These are phyloP conservation scores for Lutraria rhynchaena DNA, from an alignment of 1,140 invertebrate genomes.

Conservation along the genomic window DNA sequence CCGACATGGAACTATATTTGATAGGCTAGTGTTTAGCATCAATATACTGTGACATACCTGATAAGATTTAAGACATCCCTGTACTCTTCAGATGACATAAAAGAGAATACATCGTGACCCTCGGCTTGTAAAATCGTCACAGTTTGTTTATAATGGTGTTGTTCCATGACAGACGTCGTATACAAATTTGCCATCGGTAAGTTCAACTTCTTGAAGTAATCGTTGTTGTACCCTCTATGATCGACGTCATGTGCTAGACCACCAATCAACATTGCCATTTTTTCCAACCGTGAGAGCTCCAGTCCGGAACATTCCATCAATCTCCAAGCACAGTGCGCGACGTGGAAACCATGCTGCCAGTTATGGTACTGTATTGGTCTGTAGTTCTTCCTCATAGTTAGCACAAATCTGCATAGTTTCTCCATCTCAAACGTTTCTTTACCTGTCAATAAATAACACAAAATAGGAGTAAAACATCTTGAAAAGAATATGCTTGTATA, in stretches of 20 bases:
- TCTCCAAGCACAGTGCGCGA: constrained; percentile 72
- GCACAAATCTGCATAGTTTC: constrained; percentile 71
- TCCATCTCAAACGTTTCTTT: constrained; percentile 64
- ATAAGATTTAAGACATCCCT: constrained; percentile 70
- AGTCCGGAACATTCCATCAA: constrained; percentile 59
- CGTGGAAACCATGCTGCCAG: constrained; percentile 77
- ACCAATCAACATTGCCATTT: constrained; percentile 68
- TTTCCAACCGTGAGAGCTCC: constrained; percentile 63
- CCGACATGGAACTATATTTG: neutral
- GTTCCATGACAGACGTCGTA: constrained; percentile 75
- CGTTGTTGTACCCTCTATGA: constrained; percentile 75
- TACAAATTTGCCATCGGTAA: constrained; percentile 74
- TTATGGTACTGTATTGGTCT: constrained; percentile 76
- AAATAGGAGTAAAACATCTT: too few species aligned
- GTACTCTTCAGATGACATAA: constrained; percentile 64
- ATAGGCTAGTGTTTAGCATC: neutral
- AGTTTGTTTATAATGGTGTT: constrained; percentile 77
- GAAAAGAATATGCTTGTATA: too few species aligned
- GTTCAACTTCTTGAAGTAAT: constrained; percentile 71
- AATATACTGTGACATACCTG: too few species aligned
- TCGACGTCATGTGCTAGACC: constrained; percentile 74
- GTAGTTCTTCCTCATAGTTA: constrained; percentile 77
- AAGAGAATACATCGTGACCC: constrained; percentile 73
- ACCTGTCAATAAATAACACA: too few species aligned
- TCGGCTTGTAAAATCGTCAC: constrained; percentile 72